These are phyloP conservation scores for Bathybates hornii DNA, from an alignment of 2,113 vertebrate genomes.

Conservation along the genomic window DNA sequence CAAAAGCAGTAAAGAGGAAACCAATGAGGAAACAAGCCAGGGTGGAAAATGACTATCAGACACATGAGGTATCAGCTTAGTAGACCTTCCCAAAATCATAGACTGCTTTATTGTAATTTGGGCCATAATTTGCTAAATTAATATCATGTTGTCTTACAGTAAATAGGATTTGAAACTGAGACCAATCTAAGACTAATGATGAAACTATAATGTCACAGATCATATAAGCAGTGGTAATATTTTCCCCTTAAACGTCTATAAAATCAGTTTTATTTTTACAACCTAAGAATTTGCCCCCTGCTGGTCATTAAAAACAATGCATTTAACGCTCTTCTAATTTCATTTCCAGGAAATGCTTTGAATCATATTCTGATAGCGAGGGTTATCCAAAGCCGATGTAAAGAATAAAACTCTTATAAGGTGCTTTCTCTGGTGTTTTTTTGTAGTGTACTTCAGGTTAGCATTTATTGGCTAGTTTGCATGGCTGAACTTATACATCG, in stretches of 20 bases:
- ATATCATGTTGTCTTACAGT: not conserved
- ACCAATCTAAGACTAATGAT: not conserved
- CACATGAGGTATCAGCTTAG: not conserved
- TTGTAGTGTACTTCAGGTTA: not conserved
- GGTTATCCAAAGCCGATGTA: not conserved
- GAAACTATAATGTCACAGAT: not conserved
- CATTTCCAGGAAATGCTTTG: not conserved
- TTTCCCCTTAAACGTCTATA: not conserved
- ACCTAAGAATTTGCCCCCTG: not conserved
- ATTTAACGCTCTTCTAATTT: not conserved
- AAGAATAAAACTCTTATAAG: not conserved
- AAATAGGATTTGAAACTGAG: not conserved
- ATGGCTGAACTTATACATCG: not conserved
- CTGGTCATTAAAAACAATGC: not conserved
- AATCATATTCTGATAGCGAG: not conserved
- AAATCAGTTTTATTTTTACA: not conserved
- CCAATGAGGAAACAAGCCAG: not conserved
- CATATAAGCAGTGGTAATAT: not conserved
- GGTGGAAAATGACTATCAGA: not conserved
- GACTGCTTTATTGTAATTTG: not conserved
- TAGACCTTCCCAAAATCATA: not conserved
- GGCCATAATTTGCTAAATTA: not conserved
- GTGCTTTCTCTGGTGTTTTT: not conserved
- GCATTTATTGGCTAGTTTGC: not conserved
- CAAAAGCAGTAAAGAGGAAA: not conserved